Evolutionary conservation across 2,113 vertebrate genomes (phyloP).

Genomic region (Mobula birostris): DNA sequence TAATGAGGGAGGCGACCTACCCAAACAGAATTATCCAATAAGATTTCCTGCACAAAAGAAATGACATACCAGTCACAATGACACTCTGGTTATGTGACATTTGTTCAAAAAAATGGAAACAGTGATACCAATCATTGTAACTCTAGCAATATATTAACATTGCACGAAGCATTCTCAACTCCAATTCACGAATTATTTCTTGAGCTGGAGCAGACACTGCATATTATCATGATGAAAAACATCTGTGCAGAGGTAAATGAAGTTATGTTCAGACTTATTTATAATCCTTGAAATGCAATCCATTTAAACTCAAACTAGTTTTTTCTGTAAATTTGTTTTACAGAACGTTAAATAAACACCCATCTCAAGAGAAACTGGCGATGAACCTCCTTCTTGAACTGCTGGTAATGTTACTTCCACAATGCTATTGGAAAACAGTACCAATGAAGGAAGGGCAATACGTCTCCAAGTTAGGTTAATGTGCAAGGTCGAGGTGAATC

Average conservation of each 20-base stretch:
- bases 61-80: constrained; percentile 67
- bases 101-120: constrained; percentile 13
- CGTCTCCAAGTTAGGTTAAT: no score
- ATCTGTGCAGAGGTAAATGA: neutral
- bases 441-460: no score
- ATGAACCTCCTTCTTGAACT: no score
- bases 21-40: constrained; percentile 92
- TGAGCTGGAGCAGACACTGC: no score
- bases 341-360: no score
- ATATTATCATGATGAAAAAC: neutral
- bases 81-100: constrained; percentile 41
- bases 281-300: neutral
- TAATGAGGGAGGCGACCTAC: constrained; percentile 62
- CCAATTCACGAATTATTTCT: neutral
- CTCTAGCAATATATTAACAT: neutral
- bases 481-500: no score
- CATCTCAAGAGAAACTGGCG: no score
- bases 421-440: no score
- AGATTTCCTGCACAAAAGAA: constrained; percentile 83
- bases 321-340: no score
- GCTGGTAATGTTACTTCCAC: no score
- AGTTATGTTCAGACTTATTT: neutral
- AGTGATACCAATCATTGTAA: neutral
- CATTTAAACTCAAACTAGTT: neutral
- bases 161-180: neutral